These are phyloP conservation scores for Lysandra coridon DNA, from an alignment of 2,888 invertebrate species.

Conservation along the genomic window DNA sequence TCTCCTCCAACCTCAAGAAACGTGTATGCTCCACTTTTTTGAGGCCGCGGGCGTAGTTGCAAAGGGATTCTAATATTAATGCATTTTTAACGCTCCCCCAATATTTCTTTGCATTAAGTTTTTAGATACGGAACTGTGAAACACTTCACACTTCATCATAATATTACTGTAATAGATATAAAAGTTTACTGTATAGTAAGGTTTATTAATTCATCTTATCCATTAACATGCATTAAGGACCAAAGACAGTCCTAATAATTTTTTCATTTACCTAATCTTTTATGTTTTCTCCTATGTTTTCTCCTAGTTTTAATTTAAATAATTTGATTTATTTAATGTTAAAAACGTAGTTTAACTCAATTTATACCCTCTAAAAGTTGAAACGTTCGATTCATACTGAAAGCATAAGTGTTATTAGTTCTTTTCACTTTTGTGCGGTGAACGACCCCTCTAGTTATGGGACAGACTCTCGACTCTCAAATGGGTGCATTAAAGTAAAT, in stretches of 20 bases:
- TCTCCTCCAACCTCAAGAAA: conserved; percentile 23
- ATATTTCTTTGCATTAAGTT: conserved; percentile 15
- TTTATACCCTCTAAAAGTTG: not conserved
- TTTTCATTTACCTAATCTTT: not conserved
- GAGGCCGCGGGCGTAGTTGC: conserved; percentile 26
- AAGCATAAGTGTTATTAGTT: not conserved
- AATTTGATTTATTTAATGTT: too few species aligned
- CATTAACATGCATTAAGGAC: not conserved
- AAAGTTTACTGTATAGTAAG: not conserved
- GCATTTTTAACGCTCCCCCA: conserved; percentile 13
- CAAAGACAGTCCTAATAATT: not conserved
- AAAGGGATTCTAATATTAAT: conserved; percentile 25
- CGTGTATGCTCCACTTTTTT: conserved; percentile 23
- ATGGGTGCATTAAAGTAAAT: conserved; percentile 18
- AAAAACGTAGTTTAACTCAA: not conserved
- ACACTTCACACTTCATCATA: not conserved
- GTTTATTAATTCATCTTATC: not conserved
- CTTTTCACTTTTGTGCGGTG: conserved; percentile 1
- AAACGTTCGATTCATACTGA: not conserved
- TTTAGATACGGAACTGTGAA: not conserved
- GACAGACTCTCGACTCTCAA: not conserved
- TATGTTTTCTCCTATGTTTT: too few species aligned
- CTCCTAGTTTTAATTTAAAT: too few species aligned
- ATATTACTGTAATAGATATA: not conserved
- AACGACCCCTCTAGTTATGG: conserved; percentile 17